phyloP scores from a whole-genome alignment of 2,113 vertebrate species.

The Pycnonotus jocosus region DNA sequence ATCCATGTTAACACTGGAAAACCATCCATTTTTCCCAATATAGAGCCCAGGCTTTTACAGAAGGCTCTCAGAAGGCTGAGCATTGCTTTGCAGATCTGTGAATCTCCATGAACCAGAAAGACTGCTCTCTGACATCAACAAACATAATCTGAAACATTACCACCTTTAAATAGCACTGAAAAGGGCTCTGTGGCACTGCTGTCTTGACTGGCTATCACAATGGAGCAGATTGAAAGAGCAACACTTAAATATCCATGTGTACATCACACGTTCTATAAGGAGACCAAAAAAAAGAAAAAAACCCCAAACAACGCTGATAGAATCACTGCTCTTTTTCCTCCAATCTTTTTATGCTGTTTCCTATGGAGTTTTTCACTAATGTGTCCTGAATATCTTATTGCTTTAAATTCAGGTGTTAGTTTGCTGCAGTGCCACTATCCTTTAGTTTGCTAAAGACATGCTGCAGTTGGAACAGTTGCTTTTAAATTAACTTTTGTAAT shows the following conservation, averaged over 20 bases:
- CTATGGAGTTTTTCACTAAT: neutral
- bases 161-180: neutral
- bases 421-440: neutral
- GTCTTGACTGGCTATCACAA: neutral
- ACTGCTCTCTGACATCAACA: neutral
- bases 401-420: neutral
- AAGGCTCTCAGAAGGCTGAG: neutral
- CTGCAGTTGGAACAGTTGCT: neutral
- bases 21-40: neutral
- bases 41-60: neutral
- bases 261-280: neutral
- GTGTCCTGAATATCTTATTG: neutral
- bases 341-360: neutral
- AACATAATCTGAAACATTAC: neutral
- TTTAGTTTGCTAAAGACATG: neutral
- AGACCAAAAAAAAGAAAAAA: neutral
- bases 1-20: neutral
- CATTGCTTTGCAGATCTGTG: neutral
- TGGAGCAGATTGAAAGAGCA: neutral
- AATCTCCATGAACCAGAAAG: neutral
- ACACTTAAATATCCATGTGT: accelerated
- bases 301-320: neutral
- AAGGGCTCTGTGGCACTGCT: neutral
- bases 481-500: neutral
- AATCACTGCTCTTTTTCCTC: neutral